Evolutionary conservation across 2,888 invertebrate genomes (phyloP), one percentile per base, ranked within the genome.

Genomic region (Tinea semifulvella): DNA sequence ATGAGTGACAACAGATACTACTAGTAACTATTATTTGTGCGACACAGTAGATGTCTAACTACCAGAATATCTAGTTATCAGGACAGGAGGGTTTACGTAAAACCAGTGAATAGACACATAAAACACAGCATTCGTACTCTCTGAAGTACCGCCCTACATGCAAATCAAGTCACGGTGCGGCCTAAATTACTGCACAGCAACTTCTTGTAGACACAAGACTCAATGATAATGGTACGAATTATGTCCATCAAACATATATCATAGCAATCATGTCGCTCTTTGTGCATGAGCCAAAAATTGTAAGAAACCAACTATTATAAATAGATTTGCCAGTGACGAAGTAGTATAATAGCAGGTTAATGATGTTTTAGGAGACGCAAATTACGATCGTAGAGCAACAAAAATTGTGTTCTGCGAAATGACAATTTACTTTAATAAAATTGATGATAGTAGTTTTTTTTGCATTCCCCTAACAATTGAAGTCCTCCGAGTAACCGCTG

Each of bases 91-190:
- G 55, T 61, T 64, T 59, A 61, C 58, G 57, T 65, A 61, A 65
- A 67, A 64, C 55, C 59, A 55, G 56, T 63, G 60, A 68, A 65
- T 66, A 65, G 61, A 59, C 53, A 60, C 60, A 68, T 65, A 66
- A 65, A 69, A 59, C 60, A 67, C 56, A 61, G 52, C 48, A 60
- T 58, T 64, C 60, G 62, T 55, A 54, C 61, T 60, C 52, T 54
- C 57, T 58, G 60, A 53, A 55, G 53, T 60, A 58, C 60, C 60
- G 65, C 63, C 68, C 67, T 64, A 68, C 68, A 75, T 71, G 71
- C 72, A 74, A 74, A 75, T 73, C 68, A 62, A 74, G 74, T 75
- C 76, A 76, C 74, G 70, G 66, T 56, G 57, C 63, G 64, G 68
- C 70, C 74, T 70, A 66, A 73, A 75, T 73, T 67, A 68, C 65